Base-by-base conservation (phyloP, 1,140 invertebrate genomes). In the Drosophila pachea region DNA sequence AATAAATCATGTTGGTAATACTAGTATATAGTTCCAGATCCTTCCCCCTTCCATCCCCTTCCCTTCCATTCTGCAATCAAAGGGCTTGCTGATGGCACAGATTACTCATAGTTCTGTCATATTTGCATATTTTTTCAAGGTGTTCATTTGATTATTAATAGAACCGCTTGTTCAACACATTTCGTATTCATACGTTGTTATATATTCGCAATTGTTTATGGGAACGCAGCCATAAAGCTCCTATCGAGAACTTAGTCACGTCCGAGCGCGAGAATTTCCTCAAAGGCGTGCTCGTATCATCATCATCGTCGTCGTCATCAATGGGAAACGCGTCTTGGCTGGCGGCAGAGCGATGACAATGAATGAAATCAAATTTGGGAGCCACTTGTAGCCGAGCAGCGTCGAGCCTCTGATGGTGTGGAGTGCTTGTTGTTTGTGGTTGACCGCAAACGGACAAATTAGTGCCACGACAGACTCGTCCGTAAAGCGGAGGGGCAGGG, bases 401-500 rank as follows among this genome's bases (percentile, higher is more conserved):
- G 14, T 14, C 14, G 40, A 43, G 7, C 14, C 40, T 7, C 11
- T 14, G 12, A n/a, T 43, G 40, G 14, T 43, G 40, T 14, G 40
- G n/a, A 14, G 40, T 42, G 12, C 40, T 12, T 42, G 40, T 22
- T 22, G 22, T 22, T 22, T 82, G 78, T 82, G 68, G 60, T 62
- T 66, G 68, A 59, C 64, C 32, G 31, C 40, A 12, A 74, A 74
- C 74, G 74, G 71, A 84, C 79, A 82, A 82, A 82, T 82, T 82
- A 84, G 68, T 73, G 75, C 45, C 52, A 83, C 48, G 56, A 64
- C 60, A 71, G 38, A 65, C 36, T 75, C 65, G 72, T 56, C 42
- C 47, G 58, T 56, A 64, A 47, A 48, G 32, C 42, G 62, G 12
- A 16, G 5, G 12, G 4, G 40, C 22, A 14, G 56, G 56, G 56